phyloP scores from a whole-genome alignment of 2,797 vertebrate genomes.

The Salarias fasciatus region DNA sequence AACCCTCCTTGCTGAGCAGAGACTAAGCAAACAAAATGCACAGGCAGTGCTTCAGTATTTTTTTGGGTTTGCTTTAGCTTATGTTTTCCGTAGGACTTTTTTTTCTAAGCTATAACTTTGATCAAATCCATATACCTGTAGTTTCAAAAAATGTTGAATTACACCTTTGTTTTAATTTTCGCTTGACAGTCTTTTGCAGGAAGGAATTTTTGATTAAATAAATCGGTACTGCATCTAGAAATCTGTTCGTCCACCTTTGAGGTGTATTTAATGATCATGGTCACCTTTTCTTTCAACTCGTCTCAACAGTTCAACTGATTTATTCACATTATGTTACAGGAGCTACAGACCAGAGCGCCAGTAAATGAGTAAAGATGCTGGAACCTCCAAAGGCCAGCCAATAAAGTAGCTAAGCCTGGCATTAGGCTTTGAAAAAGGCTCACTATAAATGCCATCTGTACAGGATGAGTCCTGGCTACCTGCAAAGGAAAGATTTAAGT shows the following conservation, averaged over 20 bases:
- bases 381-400: constrained; percentile 45
- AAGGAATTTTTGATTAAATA: too few species aligned
- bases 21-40: constrained; percentile 17
- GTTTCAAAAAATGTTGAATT: too few species aligned
- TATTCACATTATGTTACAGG: constrained; percentile 24
- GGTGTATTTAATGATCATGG: constrained; percentile 14
- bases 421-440: constrained; percentile 18
- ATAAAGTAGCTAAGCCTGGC: constrained; percentile 38
- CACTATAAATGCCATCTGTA: constrained; percentile 39
- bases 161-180: constrained; percentile 1
- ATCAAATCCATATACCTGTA: too few species aligned
- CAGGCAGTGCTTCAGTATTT: background rate
- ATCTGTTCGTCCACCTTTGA: constrained; percentile 1
- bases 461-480: constrained; percentile 2
- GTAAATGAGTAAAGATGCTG: constrained; percentile 35
- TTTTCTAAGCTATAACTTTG: too few species aligned
- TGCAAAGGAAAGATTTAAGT: background rate
- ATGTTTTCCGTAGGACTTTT: too few species aligned
- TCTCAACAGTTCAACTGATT: constrained; percentile 27
- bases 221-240: too few species aligned
- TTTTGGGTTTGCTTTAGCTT: constrained; percentile 7
- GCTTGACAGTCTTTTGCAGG: constrained; percentile 1
- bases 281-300: constrained; percentile 15
- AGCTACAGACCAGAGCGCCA: constrained; percentile 13
- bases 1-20: constrained; percentile 31